Evolutionary conservation across 2,113 vertebrate genomes (phyloP), one percentile per base, ranked within the genome.

Genomic region (Entelurus aequoreus): DNA sequence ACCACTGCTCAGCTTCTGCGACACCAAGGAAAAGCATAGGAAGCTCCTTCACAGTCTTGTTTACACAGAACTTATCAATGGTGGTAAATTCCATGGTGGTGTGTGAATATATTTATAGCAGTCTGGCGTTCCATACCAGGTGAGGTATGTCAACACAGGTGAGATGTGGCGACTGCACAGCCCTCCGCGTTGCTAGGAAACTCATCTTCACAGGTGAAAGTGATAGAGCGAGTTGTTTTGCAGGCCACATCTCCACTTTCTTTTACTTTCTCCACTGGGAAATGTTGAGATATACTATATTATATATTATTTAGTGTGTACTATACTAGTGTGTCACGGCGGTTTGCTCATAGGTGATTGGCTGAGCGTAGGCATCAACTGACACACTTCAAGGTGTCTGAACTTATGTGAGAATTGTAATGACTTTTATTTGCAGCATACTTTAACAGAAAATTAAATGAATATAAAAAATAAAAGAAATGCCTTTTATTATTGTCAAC

Each of bases 321-420:
- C 2, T 37, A 55, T 55, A 14, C 8, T 13, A 6, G 8, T 21
- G 8, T 38, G 14, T 54, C 3, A 54, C 48, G 54, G 59, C 50
- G 62, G 64, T 53, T 28, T 50, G 51, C 48, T 71, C 58, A 69
- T 59, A 77, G 61, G 59, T 74, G 79, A 81, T 75, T 83, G 80
- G 79, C 68, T 16, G 10, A 19, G 55, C 35, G 8, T 48, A 46
- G 47, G 46, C 60, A 16, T 44, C 47, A 58, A 49, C 12, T 59
- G 42, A 46, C 8, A 44, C 44, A 48, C 58, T 62, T 64, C 4
- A 56, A 67, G 62, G 54, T 28, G 28, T 28, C 28, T 28, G 2
- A 28, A 28, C 28, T 28, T 28, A 28, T 28, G 28, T 28, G 28
- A 28, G 28, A 28, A 3, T 28, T 28, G 28, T 28, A 28, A 28